phyloP scores from a whole-genome alignment of 2,888 invertebrate genomes.

The Ephialtes manifestator region DNA sequence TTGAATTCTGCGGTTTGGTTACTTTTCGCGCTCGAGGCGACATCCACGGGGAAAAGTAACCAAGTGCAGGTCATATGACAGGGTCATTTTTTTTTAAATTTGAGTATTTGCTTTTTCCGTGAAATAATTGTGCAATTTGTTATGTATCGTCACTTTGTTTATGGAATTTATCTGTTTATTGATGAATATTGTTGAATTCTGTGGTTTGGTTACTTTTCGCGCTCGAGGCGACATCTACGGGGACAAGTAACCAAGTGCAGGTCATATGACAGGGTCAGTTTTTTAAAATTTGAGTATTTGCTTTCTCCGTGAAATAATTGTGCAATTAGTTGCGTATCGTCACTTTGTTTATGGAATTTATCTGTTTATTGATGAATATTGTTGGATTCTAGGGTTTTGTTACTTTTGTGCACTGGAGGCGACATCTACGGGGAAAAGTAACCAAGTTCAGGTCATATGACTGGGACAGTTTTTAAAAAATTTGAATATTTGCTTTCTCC shows the following conservation, averaged over 20 bases:
- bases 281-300: too few species aligned
- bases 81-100: too few species aligned
- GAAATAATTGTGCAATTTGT: too few species aligned
- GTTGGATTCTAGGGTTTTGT: neutral
- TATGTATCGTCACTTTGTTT: neutral
- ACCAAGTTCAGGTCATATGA: too few species aligned
- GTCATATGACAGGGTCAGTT: too few species aligned
- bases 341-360: neutral
- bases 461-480: too few species aligned
- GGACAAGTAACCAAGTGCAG: neutral
- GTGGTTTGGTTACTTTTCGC: neutral
- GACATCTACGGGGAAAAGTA: too few species aligned
- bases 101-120: too few species aligned
- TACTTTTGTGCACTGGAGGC: neutral
- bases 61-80: neutral
- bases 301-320: too few species aligned
- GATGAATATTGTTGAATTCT: neutral
- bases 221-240: neutral
- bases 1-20: neutral
- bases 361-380: neutral
- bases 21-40: neutral
- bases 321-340: too few species aligned
- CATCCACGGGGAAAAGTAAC: neutral
- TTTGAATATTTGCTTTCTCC: too few species aligned
- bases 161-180: neutral